Evolutionary conservation across 2,888 invertebrate species (phyloP), one percentile per base, ranked within the genome.

Genomic region (Scaptomyza tumidula): DNA sequence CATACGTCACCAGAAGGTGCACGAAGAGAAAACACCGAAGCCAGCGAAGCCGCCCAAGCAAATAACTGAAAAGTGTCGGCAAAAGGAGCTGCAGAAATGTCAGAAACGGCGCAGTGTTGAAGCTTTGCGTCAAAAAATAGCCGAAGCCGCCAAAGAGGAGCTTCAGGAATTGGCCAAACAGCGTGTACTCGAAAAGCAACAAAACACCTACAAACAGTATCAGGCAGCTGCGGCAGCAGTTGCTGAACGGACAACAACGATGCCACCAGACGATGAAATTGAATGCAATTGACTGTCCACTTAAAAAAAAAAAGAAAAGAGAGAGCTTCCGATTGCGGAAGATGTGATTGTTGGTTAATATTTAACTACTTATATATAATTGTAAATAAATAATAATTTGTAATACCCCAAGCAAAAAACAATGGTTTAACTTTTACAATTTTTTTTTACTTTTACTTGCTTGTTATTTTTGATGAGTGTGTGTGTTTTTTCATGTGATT

Each of bases 1-100:
- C 1, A 90, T 90, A 31, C 90, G 90, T 1, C 91, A 91, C 59
- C 89, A 90, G 66, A 90, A 91, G 66, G 88, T 90, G n/a, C 91
- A 91, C 52, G 78, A 78, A 9, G 88, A 81, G 48, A 80, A 81
- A 27, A 78, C 82, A 14, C 59, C 81, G 1, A 84, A 71, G 16
- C 61, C 67, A 0, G 19, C 49, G 0, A 82, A 77, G 11, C 49
- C 55, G 0, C 65, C 77, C 0, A 79, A 79, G 39, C 71, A 79
- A 60, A 80, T 86, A 5, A 85, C 87, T 0, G 86, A 83, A 31
- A 74, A 57, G 14, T 75, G 44, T 31, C 80, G 88, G 0, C 68
- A 89, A 55, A 90, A 89, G 49, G 80, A 89, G 37, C 64, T 90
- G 31, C 83, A 88, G 55, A 88, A 88, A 53, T 75, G 76, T 46